These are phyloP conservation scores for Mustelus asterias DNA, from an alignment of 2,113 vertebrate species.

Conservation along the genomic window DNA sequence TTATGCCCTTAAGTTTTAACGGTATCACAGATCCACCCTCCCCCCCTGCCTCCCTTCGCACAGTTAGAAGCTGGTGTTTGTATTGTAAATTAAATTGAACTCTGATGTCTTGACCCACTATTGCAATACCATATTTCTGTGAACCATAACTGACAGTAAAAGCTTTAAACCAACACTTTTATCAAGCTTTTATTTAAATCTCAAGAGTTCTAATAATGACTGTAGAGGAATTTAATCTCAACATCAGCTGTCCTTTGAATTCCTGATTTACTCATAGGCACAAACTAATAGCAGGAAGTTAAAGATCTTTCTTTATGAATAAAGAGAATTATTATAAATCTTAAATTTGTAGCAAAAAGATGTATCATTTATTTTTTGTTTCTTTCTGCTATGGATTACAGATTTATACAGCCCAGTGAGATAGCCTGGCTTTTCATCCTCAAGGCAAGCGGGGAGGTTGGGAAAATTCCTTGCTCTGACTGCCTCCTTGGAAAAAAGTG, in stretches of 20 bases:
- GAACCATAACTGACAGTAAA: background rate
- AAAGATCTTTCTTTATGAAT: background rate
- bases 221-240: background rate
- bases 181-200: background rate
- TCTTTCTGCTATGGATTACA: background rate
- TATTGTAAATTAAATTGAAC: background rate
- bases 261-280: background rate
- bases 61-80: background rate
- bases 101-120: background rate
- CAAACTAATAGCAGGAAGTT: background rate
- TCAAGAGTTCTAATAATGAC: background rate
- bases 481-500: too few relatives aligned
- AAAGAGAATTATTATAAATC: background rate
- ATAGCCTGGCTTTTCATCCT: background rate
- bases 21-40: background rate
- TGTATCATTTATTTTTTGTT: background rate
- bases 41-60: background rate
- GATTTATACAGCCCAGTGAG: background rate
- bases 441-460: too few relatives aligned
- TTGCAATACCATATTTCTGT: background rate
- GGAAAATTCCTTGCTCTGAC: too few relatives aligned
- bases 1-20: background rate
- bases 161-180: background rate
- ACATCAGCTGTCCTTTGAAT: background rate
- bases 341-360: background rate